These are phyloP conservation scores for Acanthochromis polyacanthus DNA, from an alignment of 2,113 vertebrate species.

Conservation along the genomic window DNA sequence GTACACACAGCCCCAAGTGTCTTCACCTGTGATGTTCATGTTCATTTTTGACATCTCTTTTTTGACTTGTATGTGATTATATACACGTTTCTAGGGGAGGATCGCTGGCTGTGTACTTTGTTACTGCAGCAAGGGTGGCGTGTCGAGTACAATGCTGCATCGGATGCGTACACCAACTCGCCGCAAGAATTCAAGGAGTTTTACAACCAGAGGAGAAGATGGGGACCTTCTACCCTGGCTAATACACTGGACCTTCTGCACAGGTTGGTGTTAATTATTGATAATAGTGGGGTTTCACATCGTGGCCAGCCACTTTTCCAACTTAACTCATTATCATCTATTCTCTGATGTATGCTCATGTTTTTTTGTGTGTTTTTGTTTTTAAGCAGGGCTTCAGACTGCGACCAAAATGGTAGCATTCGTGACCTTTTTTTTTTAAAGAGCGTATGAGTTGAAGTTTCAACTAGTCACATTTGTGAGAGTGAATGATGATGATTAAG, in stretches of 20 bases:
- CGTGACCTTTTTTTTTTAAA: too few relatives aligned
- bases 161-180: constrained; percentile 88
- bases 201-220: constrained; percentile 88
- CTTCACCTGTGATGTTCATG: background rate
- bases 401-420: too few relatives aligned
- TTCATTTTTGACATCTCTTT: background rate
- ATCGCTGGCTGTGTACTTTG: constrained; percentile 89
- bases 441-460: too few relatives aligned
- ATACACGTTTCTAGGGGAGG: constrained; percentile 79
- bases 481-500: too few relatives aligned
- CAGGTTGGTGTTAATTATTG: constrained; percentile 55
- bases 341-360: too few relatives aligned
- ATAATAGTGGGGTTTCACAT: background rate
- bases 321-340: background rate
- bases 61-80: background rate
- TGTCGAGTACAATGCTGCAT: constrained; percentile 89
- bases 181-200: constrained; percentile 89
- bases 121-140: constrained; percentile 88
- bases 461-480: too few relatives aligned
- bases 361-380: background rate
- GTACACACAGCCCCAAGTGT: background rate
- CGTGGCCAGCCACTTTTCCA: background rate
- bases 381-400: background rate
- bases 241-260: constrained; percentile 87
- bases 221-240: constrained; percentile 88